These are phyloP conservation scores for Apamea epomidion DNA, from an alignment of 2,888 invertebrate genomes.

Conservation along the genomic window DNA sequence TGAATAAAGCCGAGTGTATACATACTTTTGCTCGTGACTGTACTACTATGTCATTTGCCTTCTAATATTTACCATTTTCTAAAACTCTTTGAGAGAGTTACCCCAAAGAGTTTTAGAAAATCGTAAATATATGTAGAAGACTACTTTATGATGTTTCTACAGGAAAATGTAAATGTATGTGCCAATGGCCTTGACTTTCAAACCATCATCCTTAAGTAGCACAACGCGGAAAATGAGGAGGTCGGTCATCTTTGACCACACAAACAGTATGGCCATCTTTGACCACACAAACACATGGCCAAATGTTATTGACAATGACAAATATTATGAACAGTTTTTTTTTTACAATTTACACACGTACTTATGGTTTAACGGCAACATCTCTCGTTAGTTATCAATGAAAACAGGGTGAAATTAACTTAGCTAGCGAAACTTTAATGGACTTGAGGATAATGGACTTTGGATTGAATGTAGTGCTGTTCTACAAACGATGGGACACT, in stretches of 20 bases:
- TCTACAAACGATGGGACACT: no score
- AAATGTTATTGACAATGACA: conserved; percentile 19
- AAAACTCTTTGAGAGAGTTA: no score
- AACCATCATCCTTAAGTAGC: background rate
- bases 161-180: conserved; percentile 17
- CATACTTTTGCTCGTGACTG: no score
- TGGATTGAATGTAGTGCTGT: no score
- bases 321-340: conserved; percentile 21
- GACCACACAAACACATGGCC: background rate
- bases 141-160: background rate
- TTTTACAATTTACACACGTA: background rate
- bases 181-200: conserved; percentile 36
- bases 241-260: conserved; percentile 18
- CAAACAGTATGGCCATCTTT: conserved; percentile 10
- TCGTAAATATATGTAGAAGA: no score
- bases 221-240: conserved; percentile 20
- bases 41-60: no score
- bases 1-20: no score
- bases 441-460: no score
- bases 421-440: background rate
- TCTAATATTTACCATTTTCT: no score
- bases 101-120: background rate
- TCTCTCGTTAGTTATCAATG: background rate
- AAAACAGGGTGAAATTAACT: background rate
- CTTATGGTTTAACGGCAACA: conserved; percentile 1